Base-by-base conservation (phyloP, 2,797 vertebrate genomes). In the Eulemur mongoz region DNA sequence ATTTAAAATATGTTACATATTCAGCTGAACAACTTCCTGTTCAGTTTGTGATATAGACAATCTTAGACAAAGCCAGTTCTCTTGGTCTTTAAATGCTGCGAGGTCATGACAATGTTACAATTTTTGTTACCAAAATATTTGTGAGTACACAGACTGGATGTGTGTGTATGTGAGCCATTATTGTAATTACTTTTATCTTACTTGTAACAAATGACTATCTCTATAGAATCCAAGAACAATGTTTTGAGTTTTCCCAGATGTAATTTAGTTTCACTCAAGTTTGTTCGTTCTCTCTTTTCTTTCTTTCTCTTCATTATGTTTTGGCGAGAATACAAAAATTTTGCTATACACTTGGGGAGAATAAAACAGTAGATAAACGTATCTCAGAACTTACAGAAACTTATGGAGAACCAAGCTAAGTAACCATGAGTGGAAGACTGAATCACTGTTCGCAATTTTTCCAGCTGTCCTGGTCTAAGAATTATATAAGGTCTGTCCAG, bases 1-100 rank as follows among this genome's bases (percentile, higher is more conserved):
- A 81, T 32, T 76, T 70, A 27, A 67, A 50, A 2, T 12, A 18
- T 22, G 50, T 67, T 52, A 48, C 12, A 32, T n/a, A 7, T 18
- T 65, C 25, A 22, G 0, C 0, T 2, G 57, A n/a, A 45, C 11
- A 45, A 1, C 40, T 75, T 17, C 20, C n/a, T 25, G 2, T 27
- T 38, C 20, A 1, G 4, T 12, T 5, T 12, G 22, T 35, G 22
- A 1, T 38, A 32, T 11, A 30, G 23, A 17, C 35, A 35, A 35
- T 35, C 63, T 57, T 25, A 35, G 75, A 67, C 40, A 14, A 52
- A 79, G 65, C 17, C 13, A 27, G 3, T 10, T 3, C 22, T 52
- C 38, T n/a, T 13, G 11, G 70, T 43, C 22, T 54, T 87, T 61
- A 45, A 50, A 35, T 7, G 38, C 4, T 81, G 69, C n/a, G 14